A percentile compares a stretch with the other conserved stretches of the same genome.
These are phyloP conservation scores for Eufriesea mexicana DNA, from an alignment of 1,140 invertebrate genomes.

Conservation along the genomic window DNA sequence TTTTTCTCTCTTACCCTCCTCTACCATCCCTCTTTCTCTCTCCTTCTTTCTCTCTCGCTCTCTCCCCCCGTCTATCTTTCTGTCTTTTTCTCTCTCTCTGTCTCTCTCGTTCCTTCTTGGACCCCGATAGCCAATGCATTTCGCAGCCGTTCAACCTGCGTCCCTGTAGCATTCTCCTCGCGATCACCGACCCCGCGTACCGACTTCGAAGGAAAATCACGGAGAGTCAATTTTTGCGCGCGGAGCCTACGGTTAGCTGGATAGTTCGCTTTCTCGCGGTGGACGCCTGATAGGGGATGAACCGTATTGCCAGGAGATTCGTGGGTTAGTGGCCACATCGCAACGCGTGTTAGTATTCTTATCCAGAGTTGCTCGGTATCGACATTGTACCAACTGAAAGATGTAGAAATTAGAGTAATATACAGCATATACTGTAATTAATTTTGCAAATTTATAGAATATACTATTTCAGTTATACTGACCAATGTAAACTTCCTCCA, in stretches of 20 bases:
- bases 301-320: not conserved
- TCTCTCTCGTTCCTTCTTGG: slow-evolving; percentile 7
- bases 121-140: slow-evolving; percentile 52
- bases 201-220: slow-evolving; percentile 48
- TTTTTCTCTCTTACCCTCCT: slow-evolving; percentile 18
- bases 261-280: not conserved
- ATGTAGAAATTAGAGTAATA: too few species aligned
- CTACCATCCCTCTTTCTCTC: not conserved
- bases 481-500: too few species aligned
- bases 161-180: slow-evolving; percentile 46
- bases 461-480: too few species aligned
- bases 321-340: not conserved
- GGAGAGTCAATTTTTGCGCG: slow-evolving; percentile 23
- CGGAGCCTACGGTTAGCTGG: not conserved
- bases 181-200: slow-evolving; percentile 55
- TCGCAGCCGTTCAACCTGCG: slow-evolving; percentile 55
- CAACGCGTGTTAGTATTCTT: not conserved
- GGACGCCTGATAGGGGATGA: not conserved
- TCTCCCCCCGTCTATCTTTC: too few species aligned
- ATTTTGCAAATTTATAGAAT: too few species aligned
- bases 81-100: not conserved
- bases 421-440: too few species aligned
- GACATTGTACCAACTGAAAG: too few species aligned
- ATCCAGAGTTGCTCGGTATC: too few species aligned
- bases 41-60: not conserved